A percentile compares a stretch with the other conserved stretches of the same genome.
Conservation (phyloP, 2,113 vertebrate species). For the Ornithorhynchus anatinus region DNA sequence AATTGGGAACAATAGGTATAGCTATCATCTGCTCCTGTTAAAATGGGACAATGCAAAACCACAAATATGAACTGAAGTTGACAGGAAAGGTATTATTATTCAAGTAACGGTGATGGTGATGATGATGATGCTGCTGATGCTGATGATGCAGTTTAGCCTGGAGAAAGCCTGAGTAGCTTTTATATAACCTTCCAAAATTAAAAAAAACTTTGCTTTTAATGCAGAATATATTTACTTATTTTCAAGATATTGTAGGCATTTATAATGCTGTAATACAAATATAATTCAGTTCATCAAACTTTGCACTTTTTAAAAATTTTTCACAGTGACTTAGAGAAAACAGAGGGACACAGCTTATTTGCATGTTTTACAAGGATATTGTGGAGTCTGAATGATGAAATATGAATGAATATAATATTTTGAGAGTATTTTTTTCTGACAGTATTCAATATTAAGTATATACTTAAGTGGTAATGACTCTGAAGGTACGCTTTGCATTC, state of each 20-base stretch:
- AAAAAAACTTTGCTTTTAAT: background rate
- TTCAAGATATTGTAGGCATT: background rate
- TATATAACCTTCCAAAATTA: conserved; percentile 13
- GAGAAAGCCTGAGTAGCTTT: conserved; percentile 25
- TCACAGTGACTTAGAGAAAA: conserved; percentile 60
- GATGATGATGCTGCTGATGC: conserved; percentile 63
- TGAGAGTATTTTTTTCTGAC: conserved; percentile 53
- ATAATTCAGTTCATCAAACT: conserved; percentile 13
- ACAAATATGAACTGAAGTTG: conserved; percentile 48
- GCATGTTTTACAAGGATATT: conserved; percentile 69
- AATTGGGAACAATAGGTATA: conserved; percentile 5
- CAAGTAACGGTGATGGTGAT: conserved; percentile 59
- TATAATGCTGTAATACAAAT: background rate
- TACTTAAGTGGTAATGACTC: conserved; percentile 67
- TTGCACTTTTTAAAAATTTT: conserved; percentile 14
- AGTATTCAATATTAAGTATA: conserved; percentile 66
- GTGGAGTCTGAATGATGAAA: conserved; percentile 61
- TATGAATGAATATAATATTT: conserved; percentile 68
- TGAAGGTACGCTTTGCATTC: conserved; percentile 69
- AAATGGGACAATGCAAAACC: conserved; percentile 4
- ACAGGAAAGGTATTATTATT: conserved; percentile 51
- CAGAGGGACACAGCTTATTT: conserved; percentile 54
- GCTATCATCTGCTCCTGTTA: conserved; percentile 25
- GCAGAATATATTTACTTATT: background rate
- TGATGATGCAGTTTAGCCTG: conserved; percentile 60